Percentiles rank a stretch among this genome's conserved stretches.
Conservation (phyloP, 2,113 vertebrate species). For the Thalassarche chlororhynchos region DNA sequence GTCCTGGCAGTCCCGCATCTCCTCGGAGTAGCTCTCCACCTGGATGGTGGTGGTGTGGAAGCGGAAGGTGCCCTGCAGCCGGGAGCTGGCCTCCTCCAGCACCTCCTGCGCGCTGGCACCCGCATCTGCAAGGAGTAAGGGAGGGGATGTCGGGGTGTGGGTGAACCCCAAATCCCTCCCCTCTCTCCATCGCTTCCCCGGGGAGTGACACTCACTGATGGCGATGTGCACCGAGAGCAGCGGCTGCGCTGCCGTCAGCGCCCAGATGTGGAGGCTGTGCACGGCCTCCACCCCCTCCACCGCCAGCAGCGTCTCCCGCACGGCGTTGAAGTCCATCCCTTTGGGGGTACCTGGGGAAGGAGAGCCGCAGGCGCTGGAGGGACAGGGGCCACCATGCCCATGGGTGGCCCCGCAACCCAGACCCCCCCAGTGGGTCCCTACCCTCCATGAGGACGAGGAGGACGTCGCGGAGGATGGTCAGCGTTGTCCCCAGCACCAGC, state of each 20-base stretch:
- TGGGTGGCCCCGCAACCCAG: fast-evolving
- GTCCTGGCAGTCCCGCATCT: conserved; percentile 78
- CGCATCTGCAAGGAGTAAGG: conserved; percentile 38
- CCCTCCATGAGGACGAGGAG: conserved; percentile 91
- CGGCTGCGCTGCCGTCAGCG: conserved; percentile 77
- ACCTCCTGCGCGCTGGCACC: conserved; percentile 72
- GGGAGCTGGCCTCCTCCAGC: conserved; percentile 74
- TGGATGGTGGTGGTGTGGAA: conserved; percentile 85
- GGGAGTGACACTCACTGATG: conserved; percentile 68
- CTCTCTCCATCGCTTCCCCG: fast-evolving
- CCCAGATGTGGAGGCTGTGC: conserved; percentile 90
- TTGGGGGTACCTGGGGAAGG: conserved; percentile 63
- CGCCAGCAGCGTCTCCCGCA: conserved; percentile 79
- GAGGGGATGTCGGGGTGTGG: fast-evolving
- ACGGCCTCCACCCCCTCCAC: conserved; percentile 80
- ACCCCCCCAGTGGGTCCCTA: neutral
- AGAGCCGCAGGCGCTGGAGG: fast-evolving
- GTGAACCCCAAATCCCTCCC: fast-evolving
- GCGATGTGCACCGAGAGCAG: conserved; percentile 86
- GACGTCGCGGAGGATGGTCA: conserved; percentile 85
- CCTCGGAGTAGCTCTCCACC: conserved; percentile 82
- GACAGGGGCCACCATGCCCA: fast-evolving
- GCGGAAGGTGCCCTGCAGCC: conserved; percentile 73
- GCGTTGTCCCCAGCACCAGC: conserved; percentile 85
- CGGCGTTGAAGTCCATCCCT: conserved; percentile 73